A percentile compares a stretch with the other conserved stretches of the same genome.
Conservation (phyloP, 2,113 vertebrate genomes). For the Hippocampus barbouri region DNA sequence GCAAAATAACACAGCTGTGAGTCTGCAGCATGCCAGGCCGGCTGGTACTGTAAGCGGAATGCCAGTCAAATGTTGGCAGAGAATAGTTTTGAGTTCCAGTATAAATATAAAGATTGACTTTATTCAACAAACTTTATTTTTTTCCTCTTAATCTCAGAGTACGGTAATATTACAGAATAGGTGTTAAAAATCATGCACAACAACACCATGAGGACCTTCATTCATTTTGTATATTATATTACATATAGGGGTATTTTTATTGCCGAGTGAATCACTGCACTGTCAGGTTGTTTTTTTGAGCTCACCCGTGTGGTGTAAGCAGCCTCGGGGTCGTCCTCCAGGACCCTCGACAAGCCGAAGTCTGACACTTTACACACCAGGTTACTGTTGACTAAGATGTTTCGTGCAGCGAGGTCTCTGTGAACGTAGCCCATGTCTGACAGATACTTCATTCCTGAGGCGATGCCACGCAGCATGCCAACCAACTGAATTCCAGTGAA, state of each 20-base stretch:
- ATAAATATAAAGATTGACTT: not conserved
- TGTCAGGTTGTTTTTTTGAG: conserved; percentile 6
- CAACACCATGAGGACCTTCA: too few species aligned
- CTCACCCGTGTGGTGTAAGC: conserved; percentile 89
- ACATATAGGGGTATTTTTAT: too few species aligned
- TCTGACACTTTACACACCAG: conserved; percentile 98
- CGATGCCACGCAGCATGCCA: conserved; percentile 95
- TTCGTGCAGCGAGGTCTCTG: conserved; percentile 90
- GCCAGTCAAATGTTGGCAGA: not conserved
- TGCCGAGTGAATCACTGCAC: not conserved
- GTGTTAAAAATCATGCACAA: not conserved
- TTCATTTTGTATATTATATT: not conserved
- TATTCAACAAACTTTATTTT: not conserved
- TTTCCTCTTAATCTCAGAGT: not conserved
- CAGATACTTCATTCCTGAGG: conserved; percentile 97
- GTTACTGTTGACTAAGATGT: conserved; percentile 97
- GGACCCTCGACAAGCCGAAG: conserved; percentile 92
- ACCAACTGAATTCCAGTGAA: conserved; percentile 98
- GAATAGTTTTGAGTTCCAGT: not conserved
- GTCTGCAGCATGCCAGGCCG: conserved; percentile 3
- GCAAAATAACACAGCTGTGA: conserved; percentile 10
- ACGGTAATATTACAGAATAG: not conserved
- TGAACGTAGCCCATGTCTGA: conserved; percentile 99
- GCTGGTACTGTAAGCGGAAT: conserved; percentile 4
- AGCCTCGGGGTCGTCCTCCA: conserved; percentile 93